phyloP scores from a whole-genome alignment of 2,113 vertebrate species.

The Hemibates koningsi region DNA sequence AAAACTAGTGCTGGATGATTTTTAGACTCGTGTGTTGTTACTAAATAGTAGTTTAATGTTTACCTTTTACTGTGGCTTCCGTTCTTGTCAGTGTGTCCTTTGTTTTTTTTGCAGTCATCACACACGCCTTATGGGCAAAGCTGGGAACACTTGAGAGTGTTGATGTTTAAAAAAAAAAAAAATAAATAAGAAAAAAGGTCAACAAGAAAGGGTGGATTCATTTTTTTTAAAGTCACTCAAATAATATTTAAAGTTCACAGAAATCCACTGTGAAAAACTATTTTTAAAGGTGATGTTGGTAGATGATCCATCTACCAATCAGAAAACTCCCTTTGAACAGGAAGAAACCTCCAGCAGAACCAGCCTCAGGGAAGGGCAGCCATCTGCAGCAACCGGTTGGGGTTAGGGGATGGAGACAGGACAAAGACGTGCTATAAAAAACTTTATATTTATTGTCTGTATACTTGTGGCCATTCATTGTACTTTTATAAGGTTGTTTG shows the following conservation, averaged over 20 bases:
- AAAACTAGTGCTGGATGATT: background rate
- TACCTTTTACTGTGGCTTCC: background rate
- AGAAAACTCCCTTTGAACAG: background rate
- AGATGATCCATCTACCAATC: background rate
- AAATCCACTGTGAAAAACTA: background rate
- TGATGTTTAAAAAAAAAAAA: background rate
- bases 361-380: background rate
- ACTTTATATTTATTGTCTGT: background rate
- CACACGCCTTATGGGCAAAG: background rate
- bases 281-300: background rate
- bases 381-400: background rate
- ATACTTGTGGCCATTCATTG: background rate
- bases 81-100: background rate
- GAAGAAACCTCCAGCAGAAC: background rate
- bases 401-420: background rate
- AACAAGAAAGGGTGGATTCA: background rate
- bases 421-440: background rate
- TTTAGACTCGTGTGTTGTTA: background rate
- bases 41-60: background rate
- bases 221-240: background rate
- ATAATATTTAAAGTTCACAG: background rate
- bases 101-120: background rate
- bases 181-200: too few species aligned
- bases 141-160: background rate
- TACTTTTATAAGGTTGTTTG: background rate